Base-by-base conservation (phyloP, 1,140 invertebrate genomes). In the Drosophila simulans region DNA sequence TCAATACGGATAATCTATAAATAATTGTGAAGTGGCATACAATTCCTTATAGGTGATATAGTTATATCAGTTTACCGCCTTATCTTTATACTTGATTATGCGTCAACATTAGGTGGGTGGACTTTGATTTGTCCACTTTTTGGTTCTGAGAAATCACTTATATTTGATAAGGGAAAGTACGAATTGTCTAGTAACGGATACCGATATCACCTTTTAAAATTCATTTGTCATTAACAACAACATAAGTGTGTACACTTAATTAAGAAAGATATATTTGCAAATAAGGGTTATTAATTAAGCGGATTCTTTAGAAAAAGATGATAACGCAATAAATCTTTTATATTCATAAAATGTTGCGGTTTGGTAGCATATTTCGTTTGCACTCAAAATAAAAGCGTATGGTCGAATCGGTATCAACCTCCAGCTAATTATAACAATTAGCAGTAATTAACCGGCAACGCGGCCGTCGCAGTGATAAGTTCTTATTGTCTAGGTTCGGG, bases 401-500 rank as follows among this genome's bases (percentile, higher is more conserved):
- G 53, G 25, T n/a, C 59, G 53, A 42, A 35, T 37, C 59, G 60
- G 59, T 68, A 60, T 65, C 46, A 65, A 43, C 25, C 64, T 52
- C 37, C 46, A 60, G 31, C 22, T 52, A 48, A 74, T 53, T 45
- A 53, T 35, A 42, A 40, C 59, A 65, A 68, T 68, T 68, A 68
- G 60, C 46, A 52, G 53, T 65, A 68, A 68, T 52, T 68, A 52
- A 64, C 8, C 37, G 11, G 3, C 27, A 42, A 10, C 10, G 7
- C 12, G n/a, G 4, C 53, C 51, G 35, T 45, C 52, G 12, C 40
- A 17, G 54, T 45, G 77, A 80, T 80, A 80, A 77, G 40, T 59
- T 56, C 35, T 25, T 70, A 22, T 71, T 71, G 68, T 71, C 64
- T 71, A 70, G 68, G 68, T 71, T 70, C 68, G 68, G 68, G 52